Evolutionary conservation across 2,888 invertebrate genomes (phyloP), one percentile per base, ranked within the genome.

Genomic region (Chrysina gloriosa): DNA sequence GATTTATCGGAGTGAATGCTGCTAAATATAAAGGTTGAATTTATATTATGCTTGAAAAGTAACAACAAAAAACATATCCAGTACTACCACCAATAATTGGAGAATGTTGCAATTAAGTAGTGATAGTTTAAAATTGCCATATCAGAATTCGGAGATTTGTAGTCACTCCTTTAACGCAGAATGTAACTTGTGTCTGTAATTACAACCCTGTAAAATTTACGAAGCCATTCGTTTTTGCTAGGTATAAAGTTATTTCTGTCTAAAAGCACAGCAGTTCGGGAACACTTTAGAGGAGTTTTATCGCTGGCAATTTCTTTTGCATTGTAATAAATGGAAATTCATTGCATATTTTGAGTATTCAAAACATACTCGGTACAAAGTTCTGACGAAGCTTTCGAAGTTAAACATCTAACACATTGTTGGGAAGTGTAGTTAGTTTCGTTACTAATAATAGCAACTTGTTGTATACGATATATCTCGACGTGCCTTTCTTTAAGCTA

Each of bases 241-340:
- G n/a, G n/a, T n/a, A n/a, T n/a, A n/a, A n/a, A n/a, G 14, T 21
- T 36, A 21, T 36, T 56, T 36, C 23, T 16, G 3, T 14, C 34
- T 16, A 7, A 54, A 31, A 4, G 19, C 5, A n/a, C 1, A 36
- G 36, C 23, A 56, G 36, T 23, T 56, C 11, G n/a, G 11, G 21
- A 36, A 21, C 11, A 11, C 36, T 39, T 54, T 36, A 56, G 23
- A 56, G 2, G n/a, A 56, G 14, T 36, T 39, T 56, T 56, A 56
- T 23, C 7, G 4, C 11, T 36, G 11, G 1, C 9, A 23, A 11
- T 11, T 56, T 21, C 14, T 21, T 56, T 34, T 36, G 56, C 34
- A 56, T 3, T 5, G n/a, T 7, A 6, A 23, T 23, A 36, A 36
- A 36, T 56, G 11, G 36, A 56, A 56, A 11, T 56, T 36, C 36